Conservation (phyloP, 2,113 vertebrate species). For the Chionis minor region DNA sequence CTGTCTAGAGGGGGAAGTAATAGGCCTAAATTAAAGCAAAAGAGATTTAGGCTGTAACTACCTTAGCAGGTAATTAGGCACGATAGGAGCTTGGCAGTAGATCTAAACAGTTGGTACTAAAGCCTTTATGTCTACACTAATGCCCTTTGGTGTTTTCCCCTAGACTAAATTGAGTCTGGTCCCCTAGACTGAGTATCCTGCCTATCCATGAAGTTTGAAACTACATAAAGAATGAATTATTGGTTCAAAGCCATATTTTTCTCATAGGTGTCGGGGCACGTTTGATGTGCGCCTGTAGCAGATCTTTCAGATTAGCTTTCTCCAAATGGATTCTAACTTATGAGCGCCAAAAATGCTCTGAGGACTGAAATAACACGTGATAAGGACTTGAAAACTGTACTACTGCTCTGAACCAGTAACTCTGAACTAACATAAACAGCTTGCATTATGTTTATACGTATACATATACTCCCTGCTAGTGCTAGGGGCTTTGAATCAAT, state of each 20-base stretch:
- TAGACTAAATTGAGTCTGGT: neutral
- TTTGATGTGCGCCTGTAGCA: neutral
- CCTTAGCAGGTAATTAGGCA: neutral
- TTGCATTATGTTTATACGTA: neutral
- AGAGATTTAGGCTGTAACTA: neutral
- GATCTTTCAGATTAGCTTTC: neutral
- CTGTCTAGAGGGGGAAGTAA: neutral
- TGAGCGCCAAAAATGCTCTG: neutral
- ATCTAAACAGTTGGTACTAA: neutral
- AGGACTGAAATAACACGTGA: neutral
- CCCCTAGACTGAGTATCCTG: neutral
- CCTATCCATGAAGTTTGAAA: neutral
- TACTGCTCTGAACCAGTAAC: neutral
- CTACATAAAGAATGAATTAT: neutral
- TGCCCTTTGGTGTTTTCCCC: neutral
- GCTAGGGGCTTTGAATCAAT: neutral
- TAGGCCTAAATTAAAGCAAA: neutral
- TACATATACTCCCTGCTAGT: neutral
- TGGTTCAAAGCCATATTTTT: neutral
- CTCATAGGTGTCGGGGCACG: neutral
- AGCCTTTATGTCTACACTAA: neutral
- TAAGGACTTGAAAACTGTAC: neutral
- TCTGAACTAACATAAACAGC: neutral
- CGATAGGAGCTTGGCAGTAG: neutral
- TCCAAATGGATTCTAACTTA: neutral